Conservation (phyloP, 2,888 invertebrate genomes). For the Anoplius nigerrimus region DNA sequence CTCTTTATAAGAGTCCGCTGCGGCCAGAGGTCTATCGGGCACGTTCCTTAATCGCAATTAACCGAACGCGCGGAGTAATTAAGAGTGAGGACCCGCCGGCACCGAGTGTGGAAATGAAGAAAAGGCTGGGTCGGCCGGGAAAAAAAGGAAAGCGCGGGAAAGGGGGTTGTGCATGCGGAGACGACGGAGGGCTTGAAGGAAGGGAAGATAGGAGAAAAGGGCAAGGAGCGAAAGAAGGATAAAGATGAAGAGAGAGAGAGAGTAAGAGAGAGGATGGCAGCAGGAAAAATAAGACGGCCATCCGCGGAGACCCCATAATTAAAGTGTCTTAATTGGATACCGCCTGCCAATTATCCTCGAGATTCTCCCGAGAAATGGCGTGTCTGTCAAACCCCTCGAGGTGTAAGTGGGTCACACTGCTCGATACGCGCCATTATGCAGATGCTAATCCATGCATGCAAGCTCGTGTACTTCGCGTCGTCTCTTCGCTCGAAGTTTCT, state of each 20-base stretch:
- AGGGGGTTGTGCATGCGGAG: too few species aligned
- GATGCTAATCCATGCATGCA: too few species aligned
- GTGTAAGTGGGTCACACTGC: constrained; percentile 38
- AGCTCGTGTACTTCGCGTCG: too few species aligned
- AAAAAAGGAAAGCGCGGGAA: constrained; percentile 15
- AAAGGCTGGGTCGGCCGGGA: constrained; percentile 40
- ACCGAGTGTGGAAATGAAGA: constrained; percentile 56
- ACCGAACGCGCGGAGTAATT: constrained; percentile 61
- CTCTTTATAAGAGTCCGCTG: constrained; percentile 50
- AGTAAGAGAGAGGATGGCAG: constrained; percentile 6
- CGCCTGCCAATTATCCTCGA: constrained; percentile 55
- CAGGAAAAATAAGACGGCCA: constrained; percentile 37
- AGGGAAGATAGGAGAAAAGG: constrained; percentile 24
- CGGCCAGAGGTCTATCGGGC: constrained; percentile 29
- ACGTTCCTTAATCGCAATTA: constrained; percentile 62
- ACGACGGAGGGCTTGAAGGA: not conserved
- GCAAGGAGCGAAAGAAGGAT: constrained; percentile 30
- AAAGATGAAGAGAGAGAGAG: constrained; percentile 17
- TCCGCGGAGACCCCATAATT: constrained; percentile 53
- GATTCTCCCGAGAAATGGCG: constrained; percentile 40
- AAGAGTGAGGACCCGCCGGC: constrained; percentile 52
- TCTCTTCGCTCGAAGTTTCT: too few species aligned
- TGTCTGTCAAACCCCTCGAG: constrained; percentile 37
- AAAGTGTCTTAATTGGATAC: constrained; percentile 62
- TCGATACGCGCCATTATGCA: constrained; percentile 27